phyloP scores from a whole-genome alignment of 1,140 invertebrate genomes.

The Temnothorax longispinosus region DNA sequence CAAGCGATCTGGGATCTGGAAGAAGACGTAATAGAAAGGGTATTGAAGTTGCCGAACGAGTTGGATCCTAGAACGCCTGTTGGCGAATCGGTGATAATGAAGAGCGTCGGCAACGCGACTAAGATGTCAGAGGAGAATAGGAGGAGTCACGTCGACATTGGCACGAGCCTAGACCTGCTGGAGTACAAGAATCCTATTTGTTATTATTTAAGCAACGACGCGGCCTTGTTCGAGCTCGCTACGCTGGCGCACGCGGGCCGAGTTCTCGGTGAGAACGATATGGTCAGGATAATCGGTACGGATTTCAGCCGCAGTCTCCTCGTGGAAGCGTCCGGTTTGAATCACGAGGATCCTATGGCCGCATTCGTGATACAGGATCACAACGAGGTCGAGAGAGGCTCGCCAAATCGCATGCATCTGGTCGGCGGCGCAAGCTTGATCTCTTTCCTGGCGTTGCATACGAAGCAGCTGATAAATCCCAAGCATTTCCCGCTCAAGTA shows the following conservation, averaged over 20 bases:
- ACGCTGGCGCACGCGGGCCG: conserved; percentile 78
- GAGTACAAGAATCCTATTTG: conserved; percentile 87
- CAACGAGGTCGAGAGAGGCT: conserved; percentile 84
- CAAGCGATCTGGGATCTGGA: conserved; percentile 87
- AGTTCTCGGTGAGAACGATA: conserved; percentile 83
- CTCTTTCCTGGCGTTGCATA: conserved; percentile 88
- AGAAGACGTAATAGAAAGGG: conserved; percentile 86
- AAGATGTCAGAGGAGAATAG: conserved; percentile 42
- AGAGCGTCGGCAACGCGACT: conserved; percentile 76
- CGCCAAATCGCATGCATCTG: conserved; percentile 87
- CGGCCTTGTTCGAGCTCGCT: conserved; percentile 89
- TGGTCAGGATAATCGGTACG: conserved; percentile 84
- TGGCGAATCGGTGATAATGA: conserved; percentile 82
- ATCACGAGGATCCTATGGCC: conserved; percentile 85
- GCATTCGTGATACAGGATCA: conserved; percentile 87
- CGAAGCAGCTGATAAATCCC: conserved; percentile 87
- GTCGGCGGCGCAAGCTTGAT: conserved; percentile 88
- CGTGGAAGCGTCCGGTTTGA: conserved; percentile 89
- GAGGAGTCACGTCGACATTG: conserved; percentile 88
- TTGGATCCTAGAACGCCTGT: conserved; percentile 88
- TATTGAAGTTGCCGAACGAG: conserved; percentile 89
- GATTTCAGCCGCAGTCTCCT: conserved; percentile 90
- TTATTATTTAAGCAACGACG: conserved; percentile 88
- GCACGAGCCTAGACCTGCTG: conserved; percentile 85
- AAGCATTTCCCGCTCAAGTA: conserved; percentile 88